Conservation (phyloP, 2,888 invertebrate species). For the Tetranychus truncatus region DNA sequence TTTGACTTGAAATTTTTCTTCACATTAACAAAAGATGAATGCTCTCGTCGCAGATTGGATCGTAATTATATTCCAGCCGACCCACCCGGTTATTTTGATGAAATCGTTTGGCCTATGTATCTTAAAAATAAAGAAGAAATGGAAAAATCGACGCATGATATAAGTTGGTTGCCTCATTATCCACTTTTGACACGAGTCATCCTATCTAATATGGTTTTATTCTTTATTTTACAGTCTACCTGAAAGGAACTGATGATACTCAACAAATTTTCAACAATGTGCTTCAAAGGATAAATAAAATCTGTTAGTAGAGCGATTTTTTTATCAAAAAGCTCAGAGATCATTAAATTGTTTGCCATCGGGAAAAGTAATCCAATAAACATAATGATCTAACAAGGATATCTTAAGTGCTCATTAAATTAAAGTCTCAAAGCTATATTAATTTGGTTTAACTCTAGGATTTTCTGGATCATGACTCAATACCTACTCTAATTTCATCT, state of each 20-base stretch:
- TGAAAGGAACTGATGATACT: neutral
- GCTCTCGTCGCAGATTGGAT: conserved; percentile 42
- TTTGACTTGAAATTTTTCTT: conserved; percentile 57
- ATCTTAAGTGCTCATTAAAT: no score
- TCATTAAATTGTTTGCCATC: no score
- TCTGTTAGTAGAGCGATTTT: neutral
- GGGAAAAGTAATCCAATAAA: no score
- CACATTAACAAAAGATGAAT: conserved; percentile 48
- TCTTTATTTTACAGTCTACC: neutral
- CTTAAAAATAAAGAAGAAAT: conserved; percentile 28
- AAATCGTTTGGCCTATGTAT: conserved; percentile 77
- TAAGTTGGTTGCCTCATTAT: neutral
- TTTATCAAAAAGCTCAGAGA: neutral
- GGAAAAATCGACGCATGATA: neutral
- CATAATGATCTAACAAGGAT: no score
- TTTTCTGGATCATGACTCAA: no score
- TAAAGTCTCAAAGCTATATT: no score
- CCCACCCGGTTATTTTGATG: conserved; percentile 65
- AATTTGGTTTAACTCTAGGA: no score
- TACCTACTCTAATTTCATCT: no score
- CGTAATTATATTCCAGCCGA: conserved; percentile 70
- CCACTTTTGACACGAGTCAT: neutral
- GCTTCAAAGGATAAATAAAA: neutral
- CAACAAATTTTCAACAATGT: neutral
- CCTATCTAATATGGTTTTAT: neutral